A percentile compares a stretch with the other conserved stretches of the same genome.
Evolutionary conservation across 2,113 vertebrate species (phyloP).

Genomic region (Planiliza haematocheilus): DNA sequence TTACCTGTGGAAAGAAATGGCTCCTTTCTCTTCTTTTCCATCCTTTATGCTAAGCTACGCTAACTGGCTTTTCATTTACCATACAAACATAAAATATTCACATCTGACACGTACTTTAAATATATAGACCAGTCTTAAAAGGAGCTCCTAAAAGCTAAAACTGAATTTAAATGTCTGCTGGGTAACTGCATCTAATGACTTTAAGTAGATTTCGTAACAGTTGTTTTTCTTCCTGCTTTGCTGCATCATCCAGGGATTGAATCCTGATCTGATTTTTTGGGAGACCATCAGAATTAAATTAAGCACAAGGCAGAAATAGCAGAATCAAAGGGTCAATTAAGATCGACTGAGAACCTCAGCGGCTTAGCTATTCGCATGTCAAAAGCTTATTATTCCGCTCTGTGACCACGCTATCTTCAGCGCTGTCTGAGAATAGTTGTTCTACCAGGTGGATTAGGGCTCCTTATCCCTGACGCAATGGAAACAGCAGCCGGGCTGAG

Average conservation of each 20-base stretch:
- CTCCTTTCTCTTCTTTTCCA: no score
- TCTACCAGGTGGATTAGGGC: slow-evolving; percentile 71
- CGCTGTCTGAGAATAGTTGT: slow-evolving; percentile 77
- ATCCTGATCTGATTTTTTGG: neutral
- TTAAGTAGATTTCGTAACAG: no score
- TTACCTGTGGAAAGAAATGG: no score
- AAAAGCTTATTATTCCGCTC: slow-evolving; percentile 18
- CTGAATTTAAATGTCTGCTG: no score
- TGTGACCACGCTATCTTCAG: slow-evolving; percentile 58
- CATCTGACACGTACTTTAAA: no score
- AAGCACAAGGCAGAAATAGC: neutral
- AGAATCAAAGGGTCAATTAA: slow-evolving; percentile 33
- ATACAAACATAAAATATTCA: no score
- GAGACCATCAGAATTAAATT: slow-evolving; percentile 3
- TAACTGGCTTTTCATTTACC: no score
- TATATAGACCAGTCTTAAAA: no score
- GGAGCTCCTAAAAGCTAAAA: no score
- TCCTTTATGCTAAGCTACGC: neutral
- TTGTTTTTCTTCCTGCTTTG: neutral
- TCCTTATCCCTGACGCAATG: slow-evolving; percentile 76
- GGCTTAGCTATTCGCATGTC: slow-evolving; percentile 51
- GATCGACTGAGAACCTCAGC: slow-evolving; percentile 10
- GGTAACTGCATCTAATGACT: no score
- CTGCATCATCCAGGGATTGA: neutral
- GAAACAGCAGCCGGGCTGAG: slow-evolving; percentile 47